phyloP scores from a whole-genome alignment of 2,888 invertebrate genomes.

The Matsumyia berberina region DNA sequence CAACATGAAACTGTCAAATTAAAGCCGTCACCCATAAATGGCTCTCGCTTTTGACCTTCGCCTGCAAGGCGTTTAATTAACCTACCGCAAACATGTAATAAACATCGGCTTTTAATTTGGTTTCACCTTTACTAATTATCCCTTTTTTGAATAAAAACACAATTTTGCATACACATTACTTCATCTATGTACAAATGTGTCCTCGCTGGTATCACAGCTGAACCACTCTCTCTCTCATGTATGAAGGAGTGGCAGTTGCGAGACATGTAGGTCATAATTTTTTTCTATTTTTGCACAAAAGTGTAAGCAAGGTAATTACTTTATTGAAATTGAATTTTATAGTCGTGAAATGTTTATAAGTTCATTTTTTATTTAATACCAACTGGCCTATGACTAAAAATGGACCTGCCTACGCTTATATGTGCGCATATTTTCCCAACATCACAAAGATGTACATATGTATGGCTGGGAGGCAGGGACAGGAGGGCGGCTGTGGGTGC shows the following conservation, averaged over 20 bases:
- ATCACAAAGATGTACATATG: not conserved
- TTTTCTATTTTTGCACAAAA: not conserved
- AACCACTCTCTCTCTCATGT: conserved; percentile 35
- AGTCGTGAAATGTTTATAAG: not conserved
- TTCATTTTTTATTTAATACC: not conserved
- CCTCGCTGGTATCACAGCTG: conserved; percentile 28
- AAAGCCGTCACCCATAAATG: not conserved
- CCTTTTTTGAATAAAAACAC: conserved; percentile 10
- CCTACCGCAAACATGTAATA: not conserved
- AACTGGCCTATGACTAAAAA: not conserved
- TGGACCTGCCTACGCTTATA: not conserved
- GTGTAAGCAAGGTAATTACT: conserved; percentile 11
- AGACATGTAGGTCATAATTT: conserved; percentile 57
- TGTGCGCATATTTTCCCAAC: not conserved
- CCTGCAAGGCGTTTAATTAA: conserved; percentile 30
- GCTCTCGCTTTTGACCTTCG: not conserved
- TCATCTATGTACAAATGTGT: conserved; percentile 2
- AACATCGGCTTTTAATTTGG: conserved; percentile 31
- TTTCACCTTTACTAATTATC: conserved; percentile 44
- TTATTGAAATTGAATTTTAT: conserved; percentile 5
- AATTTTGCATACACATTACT: conserved; percentile 39
- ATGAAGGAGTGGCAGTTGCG: conserved; percentile 53
- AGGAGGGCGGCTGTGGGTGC: not conserved
- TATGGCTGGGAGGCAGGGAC: not conserved
- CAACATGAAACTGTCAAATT: not conserved